Evolutionary conservation across 2,888 invertebrate species (phyloP).

Genomic region (Geophilus truncorum): DNA sequence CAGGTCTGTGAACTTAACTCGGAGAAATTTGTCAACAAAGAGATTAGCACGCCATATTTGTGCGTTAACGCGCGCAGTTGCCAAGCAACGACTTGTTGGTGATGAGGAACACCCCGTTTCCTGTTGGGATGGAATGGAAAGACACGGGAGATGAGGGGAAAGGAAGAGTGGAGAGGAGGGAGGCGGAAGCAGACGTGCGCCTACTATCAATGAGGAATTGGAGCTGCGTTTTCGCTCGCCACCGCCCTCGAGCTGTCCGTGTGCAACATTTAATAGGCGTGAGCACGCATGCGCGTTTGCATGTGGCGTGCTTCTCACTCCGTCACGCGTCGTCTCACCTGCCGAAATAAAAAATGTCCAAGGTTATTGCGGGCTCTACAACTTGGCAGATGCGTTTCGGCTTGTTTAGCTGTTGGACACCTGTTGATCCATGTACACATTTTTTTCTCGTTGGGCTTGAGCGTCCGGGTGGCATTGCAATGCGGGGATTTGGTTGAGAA

Average conservation of each 20-base stretch:
- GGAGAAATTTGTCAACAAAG: neutral
- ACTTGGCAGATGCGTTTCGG: neutral
- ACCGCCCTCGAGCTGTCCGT: neutral
- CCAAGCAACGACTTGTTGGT: neutral
- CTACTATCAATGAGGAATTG: constrained; percentile 1
- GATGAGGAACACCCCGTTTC: constrained; percentile 13
- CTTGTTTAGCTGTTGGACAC: constrained; percentile 2
- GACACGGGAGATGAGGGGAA: constrained; percentile 3
- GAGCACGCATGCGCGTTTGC: constrained; percentile 8
- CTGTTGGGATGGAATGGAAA: constrained; percentile 1
- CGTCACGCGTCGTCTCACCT: constrained; percentile 18
- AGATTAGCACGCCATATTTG: constrained; percentile 7
- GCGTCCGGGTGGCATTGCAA: neutral
- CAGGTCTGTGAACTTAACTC: neutral
- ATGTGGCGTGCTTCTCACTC: constrained; percentile 17
- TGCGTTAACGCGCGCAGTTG: neutral
- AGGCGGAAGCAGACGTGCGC: constrained; percentile 25
- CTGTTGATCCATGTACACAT: neutral
- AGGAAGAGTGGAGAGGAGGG: neutral
- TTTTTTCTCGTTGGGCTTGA: neutral
- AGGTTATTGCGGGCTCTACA: neutral
- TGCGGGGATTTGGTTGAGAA: neutral
- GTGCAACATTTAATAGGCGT: neutral
- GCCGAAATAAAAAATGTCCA: neutral
- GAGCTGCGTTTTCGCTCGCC: neutral